Conservation (phyloP, 1,140 invertebrate genomes). For the Vanessa tameamea region DNA sequence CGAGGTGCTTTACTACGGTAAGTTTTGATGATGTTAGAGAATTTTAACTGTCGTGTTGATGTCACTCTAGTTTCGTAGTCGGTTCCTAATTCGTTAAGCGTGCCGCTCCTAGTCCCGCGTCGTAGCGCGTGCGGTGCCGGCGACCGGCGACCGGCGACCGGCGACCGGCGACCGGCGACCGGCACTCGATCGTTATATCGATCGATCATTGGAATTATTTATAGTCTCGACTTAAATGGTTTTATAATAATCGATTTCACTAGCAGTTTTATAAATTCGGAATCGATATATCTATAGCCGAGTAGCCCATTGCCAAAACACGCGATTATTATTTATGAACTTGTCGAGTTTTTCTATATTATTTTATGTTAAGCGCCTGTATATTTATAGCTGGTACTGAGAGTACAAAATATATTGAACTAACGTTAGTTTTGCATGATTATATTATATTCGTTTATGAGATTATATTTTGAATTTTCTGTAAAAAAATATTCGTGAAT, state of each 20-base stretch:
- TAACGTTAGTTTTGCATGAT: slow-evolving; percentile 11
- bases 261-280: too few relatives aligned
- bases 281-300: too few relatives aligned
- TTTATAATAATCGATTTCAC: too few relatives aligned
- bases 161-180: too few relatives aligned
- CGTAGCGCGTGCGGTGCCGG: slow-evolving; percentile 25
- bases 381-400: slow-evolving; percentile 41
- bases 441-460: slow-evolving; percentile 12
- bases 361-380: slow-evolving; percentile 1
- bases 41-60: slow-evolving; percentile 25
- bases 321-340: neutral
- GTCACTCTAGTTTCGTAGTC: slow-evolving; percentile 32
- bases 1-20: slow-evolving; percentile 32
- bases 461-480: slow-evolving; percentile 13
- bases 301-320: neutral
- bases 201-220: too few relatives aligned
- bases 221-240: neutral
- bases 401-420: slow-evolving; percentile 43
- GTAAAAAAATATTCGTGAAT: neutral
- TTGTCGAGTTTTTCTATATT: slow-evolving; percentile 5
- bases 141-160: too few relatives aligned
- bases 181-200: too few relatives aligned
- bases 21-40: slow-evolving; percentile 15
- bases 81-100: slow-evolving; percentile 35
- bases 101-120: slow-evolving; percentile 55